A percentile compares a stretch with the other conserved stretches of the same genome.
These are phyloP conservation scores for Halocynthia roretzi DNA, from an alignment of 23 tunicate species.

Conservation along the genomic window DNA sequence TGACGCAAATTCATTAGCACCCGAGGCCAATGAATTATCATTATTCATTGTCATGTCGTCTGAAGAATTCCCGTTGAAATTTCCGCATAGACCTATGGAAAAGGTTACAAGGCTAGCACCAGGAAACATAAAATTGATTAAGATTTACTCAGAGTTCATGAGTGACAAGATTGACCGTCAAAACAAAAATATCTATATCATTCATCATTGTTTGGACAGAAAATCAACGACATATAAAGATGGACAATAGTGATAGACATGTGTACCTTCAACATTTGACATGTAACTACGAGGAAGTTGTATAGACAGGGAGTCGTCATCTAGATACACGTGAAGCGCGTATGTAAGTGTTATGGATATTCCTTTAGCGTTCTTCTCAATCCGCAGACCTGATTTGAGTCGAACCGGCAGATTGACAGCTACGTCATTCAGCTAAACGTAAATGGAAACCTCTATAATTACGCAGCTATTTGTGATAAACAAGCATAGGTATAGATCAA, in stretches of 20 bases:
- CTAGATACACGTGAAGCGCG: conserved; percentile 6
- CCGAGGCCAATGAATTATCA: conserved; percentile 1
- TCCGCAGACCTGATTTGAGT: background rate
- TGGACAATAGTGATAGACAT: no score
- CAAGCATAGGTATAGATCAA: no score
- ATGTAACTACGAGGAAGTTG: conserved; percentile 16
- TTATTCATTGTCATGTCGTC: conserved; percentile 30
- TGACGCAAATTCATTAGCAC: conserved; percentile 20
- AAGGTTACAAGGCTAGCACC: background rate
- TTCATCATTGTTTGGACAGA: no score
- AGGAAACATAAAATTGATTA: background rate
- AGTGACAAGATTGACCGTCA: no score
- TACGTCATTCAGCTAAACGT: conserved; percentile 7
- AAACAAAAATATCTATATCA: no score
- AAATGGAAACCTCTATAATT: background rate
- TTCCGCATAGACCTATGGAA: conserved; percentile 55
- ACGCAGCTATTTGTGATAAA: background rate
- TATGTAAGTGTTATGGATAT: conserved; percentile 4
- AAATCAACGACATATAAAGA: no score
- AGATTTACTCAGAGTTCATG: no score
- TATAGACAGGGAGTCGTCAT: conserved; percentile 14
- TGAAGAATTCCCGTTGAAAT: conserved; percentile 29
- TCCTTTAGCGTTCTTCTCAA: conserved; percentile 14
- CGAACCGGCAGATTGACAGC: conserved; percentile 7
- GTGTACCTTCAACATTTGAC: conserved; percentile 8